phyloP scores from a whole-genome alignment of 2,113 vertebrate genomes.

The Beaufortia kweichowensis region DNA sequence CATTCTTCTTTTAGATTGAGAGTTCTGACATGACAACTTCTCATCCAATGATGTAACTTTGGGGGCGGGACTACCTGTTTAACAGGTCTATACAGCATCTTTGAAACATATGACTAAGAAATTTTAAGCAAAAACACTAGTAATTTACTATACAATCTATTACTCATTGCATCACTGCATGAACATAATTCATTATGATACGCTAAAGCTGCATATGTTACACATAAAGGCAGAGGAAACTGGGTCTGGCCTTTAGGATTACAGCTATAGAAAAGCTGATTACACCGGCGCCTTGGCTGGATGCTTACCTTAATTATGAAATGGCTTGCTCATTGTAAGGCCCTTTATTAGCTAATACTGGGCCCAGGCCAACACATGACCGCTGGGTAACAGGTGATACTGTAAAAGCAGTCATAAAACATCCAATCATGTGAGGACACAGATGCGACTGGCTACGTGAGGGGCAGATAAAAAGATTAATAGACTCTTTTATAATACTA shows the following conservation, averaged over 20 bases:
- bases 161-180: conserved; percentile 24
- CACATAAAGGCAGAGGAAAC: conserved; percentile 65
- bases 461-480: neutral
- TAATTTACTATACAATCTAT: neutral
- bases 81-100: too few species aligned
- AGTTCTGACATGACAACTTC: too few species aligned
- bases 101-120: too few species aligned
- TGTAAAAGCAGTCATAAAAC: conserved; percentile 24
- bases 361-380: conserved; percentile 22
- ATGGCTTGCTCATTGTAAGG: conserved; percentile 42
- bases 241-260: conserved; percentile 68
- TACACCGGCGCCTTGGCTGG: conserved; percentile 60
- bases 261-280: conserved; percentile 70
- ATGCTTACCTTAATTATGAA: conserved; percentile 67
- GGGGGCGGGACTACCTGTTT: too few species aligned
- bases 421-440: neutral
- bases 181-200: conserved; percentile 57
- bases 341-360: conserved; percentile 17
- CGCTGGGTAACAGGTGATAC: conserved; percentile 33
- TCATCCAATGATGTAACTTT: too few species aligned
- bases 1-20: too few species aligned
- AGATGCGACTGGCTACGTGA: neutral
- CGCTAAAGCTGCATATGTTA: conserved; percentile 55
- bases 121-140: too few species aligned
- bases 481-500: neutral